Evolutionary conservation across 2,888 invertebrate genomes (phyloP).

Genomic region (Plemyria rubiginata): DNA sequence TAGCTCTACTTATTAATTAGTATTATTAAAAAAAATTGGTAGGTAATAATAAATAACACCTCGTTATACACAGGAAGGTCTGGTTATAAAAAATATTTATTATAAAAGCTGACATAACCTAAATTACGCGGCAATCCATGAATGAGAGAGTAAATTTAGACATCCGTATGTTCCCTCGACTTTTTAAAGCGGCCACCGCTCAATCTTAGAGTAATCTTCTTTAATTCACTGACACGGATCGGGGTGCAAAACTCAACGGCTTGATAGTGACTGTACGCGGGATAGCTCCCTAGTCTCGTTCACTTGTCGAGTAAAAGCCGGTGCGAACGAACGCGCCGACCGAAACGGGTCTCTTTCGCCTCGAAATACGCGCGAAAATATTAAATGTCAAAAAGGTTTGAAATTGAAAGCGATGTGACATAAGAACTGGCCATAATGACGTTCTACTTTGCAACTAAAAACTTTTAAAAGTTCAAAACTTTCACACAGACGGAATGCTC

Average conservation of each 20-base stretch:
- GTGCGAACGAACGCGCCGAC: constrained; percentile 58
- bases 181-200: constrained; percentile 49
- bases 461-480: constrained; percentile 35
- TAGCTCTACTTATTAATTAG: background rate
- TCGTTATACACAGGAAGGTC: constrained; percentile 27
- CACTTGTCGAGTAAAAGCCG: constrained; percentile 66
- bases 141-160: constrained; percentile 42
- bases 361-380: constrained; percentile 44
- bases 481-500: constrained; percentile 37
- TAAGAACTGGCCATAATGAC: constrained; percentile 43
- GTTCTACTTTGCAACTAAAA: constrained; percentile 37
- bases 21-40: constrained; percentile 13
- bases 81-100: constrained; percentile 24
- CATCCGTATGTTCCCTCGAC: constrained; percentile 37
- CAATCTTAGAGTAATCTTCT: constrained; percentile 58
- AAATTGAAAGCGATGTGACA: constrained; percentile 56
- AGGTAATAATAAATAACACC: constrained; percentile 19
- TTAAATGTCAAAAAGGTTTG: constrained; percentile 54
- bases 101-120: constrained; percentile 45
- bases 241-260: constrained; percentile 54
- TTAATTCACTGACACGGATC: constrained; percentile 59
- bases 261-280: constrained; percentile 51
- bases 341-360: constrained; percentile 41
- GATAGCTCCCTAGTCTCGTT: constrained; percentile 53
- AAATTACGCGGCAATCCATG: constrained; percentile 36